These are phyloP conservation scores for Porphyrio hochstetteri DNA, from an alignment of 2,113 vertebrate genomes.

Conservation along the genomic window DNA sequence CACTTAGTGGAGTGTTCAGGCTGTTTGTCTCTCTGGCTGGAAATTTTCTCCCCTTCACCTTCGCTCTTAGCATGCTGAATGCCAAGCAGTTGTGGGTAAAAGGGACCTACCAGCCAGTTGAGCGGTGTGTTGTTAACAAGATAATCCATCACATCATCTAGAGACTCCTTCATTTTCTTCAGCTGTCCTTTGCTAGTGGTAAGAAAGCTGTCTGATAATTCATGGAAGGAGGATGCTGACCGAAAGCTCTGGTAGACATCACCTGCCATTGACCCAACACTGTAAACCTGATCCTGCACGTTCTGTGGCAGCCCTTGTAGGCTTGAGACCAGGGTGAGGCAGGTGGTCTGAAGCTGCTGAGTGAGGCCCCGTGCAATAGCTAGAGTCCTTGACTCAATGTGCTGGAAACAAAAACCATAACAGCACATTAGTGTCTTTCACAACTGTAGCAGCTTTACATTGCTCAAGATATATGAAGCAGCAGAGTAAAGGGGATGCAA, in stretches of 20 bases:
- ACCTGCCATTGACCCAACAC: constrained; percentile 73
- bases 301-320: constrained; percentile 86
- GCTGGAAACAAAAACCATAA: constrained; percentile 66
- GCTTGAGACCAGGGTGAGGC: constrained; percentile 78
- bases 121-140: constrained; percentile 90
- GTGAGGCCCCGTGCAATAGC: constrained; percentile 80
- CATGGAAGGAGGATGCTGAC: constrained; percentile 72
- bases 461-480: not conserved
- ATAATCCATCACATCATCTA: constrained; percentile 85
- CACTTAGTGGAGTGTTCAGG: constrained; percentile 42
- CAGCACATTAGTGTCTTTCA: not conserved
- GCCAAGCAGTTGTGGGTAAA: constrained; percentile 72
- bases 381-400: constrained; percentile 87
- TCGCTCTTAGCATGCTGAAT: constrained; percentile 59
- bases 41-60: constrained; percentile 44
- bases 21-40: constrained; percentile 58
- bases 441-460: not conserved
- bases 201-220: constrained; percentile 81
- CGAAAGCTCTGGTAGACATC: constrained; percentile 78
- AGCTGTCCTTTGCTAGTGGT: constrained; percentile 82
- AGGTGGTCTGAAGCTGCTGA: constrained; percentile 83
- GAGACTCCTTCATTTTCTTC: constrained; percentile 76
- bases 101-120: constrained; percentile 87
- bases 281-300: constrained; percentile 79
- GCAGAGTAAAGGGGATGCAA: not conserved